Evolutionary conservation across 2,113 vertebrate genomes (phyloP).

Genomic region (Pangasianodon gigas): DNA sequence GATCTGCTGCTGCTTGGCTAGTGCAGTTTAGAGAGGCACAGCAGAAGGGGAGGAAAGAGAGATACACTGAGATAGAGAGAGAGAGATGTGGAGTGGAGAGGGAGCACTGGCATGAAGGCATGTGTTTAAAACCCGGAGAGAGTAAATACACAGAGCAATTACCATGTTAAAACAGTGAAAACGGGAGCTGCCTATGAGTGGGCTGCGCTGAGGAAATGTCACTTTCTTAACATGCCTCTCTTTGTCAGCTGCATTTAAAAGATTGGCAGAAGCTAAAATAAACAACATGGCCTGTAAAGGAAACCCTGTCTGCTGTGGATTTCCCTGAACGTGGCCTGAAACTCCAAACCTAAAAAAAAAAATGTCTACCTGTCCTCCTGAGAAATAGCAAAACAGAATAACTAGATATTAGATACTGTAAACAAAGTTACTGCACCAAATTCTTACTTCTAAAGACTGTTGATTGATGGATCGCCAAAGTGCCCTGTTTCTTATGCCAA

Average conservation of each 20-base stretch:
- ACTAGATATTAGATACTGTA: conserved; percentile 42
- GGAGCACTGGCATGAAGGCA: conserved; percentile 48
- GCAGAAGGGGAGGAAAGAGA: conserved; percentile 17
- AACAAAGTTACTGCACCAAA: conserved; percentile 13
- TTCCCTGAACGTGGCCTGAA: conserved; percentile 47
- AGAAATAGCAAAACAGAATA: conserved; percentile 41
- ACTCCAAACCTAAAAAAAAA: conserved; percentile 31
- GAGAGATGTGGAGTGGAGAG: conserved; percentile 37
- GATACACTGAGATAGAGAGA: conserved; percentile 1
- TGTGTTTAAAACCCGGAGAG: conserved; percentile 54
- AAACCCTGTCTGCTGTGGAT: conserved; percentile 43
- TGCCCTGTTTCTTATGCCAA: not conserved
- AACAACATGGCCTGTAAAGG: conserved; percentile 51
- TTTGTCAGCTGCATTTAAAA: conserved; percentile 58
- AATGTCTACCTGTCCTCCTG: conserved; percentile 44
- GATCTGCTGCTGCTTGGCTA: conserved; percentile 40
- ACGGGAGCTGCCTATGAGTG: conserved; percentile 55
- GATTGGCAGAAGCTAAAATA: conserved; percentile 54
- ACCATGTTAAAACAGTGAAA: conserved; percentile 60
- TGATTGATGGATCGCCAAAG: conserved; percentile 10
- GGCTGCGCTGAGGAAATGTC: conserved; percentile 51
- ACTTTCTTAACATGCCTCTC: conserved; percentile 52
- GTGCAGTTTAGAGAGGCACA: conserved; percentile 45
- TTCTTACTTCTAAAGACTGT: not conserved
- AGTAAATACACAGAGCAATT: conserved; percentile 61